Base-by-base conservation (phyloP, 1,140 invertebrate species). In the Drosophila leontia region DNA sequence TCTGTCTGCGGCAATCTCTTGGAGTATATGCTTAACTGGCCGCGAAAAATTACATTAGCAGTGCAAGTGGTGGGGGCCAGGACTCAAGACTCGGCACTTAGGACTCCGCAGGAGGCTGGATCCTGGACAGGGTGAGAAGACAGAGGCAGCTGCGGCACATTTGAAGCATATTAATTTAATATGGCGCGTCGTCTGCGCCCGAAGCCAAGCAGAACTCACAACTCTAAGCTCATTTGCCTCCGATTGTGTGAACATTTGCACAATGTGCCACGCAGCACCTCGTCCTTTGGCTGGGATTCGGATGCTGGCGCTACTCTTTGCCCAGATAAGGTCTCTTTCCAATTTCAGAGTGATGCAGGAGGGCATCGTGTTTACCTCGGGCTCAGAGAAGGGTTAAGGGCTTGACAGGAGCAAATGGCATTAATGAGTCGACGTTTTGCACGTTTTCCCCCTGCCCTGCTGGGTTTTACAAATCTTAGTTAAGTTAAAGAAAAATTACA, bases 121-220 rank as follows among this genome's bases (percentile, higher is more conserved):
- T 63, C 19, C 35, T 17, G 37, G 35, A 29, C 13, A 26, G 45
- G 45, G 13, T 5, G 42, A 3, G 13, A 12, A 13, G 29, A 12
- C 29, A 9, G 39, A 7, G n/a, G 68, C 51, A 58, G 65, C 53
- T 57, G 69, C 44, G 58, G 60, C 60, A 65, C 70, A 74, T 63
- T 80, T 75, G 59, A 37, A 72, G 74, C 78, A 85, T 85, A 81
- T 85, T 86, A 64, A 53, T 65, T 74, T 60, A 79, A 74, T 75
- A 80, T 71, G 75, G 65, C 64, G 65, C 47, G 64, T 57, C 63
- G 63, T 55, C 59, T 69, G 45, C 37, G 41, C 57, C 64, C 5
- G 11, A 45, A 53, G 57, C 19, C 50, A 53, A 51, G 26, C 29
- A 41, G 58, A 62, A 63, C 53, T 72, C 80, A 50, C 55, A 42